Base-by-base conservation (phyloP, 2,797 vertebrate genomes). In the Rhabdophis nuchalis region DNA sequence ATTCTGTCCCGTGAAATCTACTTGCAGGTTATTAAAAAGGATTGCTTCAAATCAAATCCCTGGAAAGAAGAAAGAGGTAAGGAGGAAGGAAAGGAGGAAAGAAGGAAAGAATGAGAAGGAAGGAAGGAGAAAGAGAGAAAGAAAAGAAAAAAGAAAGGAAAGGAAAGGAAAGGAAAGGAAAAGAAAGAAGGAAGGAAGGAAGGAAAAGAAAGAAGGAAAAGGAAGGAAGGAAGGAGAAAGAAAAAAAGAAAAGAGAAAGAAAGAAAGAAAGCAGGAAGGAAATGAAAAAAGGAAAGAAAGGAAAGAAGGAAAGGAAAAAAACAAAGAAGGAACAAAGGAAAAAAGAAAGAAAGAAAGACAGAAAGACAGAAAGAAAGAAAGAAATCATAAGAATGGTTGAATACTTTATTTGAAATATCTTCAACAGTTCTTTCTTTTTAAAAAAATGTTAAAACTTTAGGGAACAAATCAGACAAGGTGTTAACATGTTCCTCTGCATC, bases 251-350 rank as follows among this genome's bases (percentile, higher is more conserved):
- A 27, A 3, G 29, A 29, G 23, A 9, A 61, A 12, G 1, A 4
- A 29, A 5, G 0, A 2, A 29, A 3, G 7, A 0, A 11, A 11
- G 3, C n/a, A 25, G 2, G 27, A 29, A 8, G 25, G 4, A 29
- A 5, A 57, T 0, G 1, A 1, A 57, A 6, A 6, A 5, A 57
- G 1, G 5, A 18, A 57, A 7, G 6, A 4, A 6, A 16, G 6
- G n/a, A 5, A 6, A 14, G 12, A 14, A 2, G 16, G 61, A 16
- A 6, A 6, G 61, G 2, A 0, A 32, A 5, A 2, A 5, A 5
- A 2, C 4, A 12, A 2, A 5, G n/a, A n/a, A 5, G 10, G 16
- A 68, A 1, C 4, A 14, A 6, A 2, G 29, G 5, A n/a, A 29
- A 11, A 13, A 64, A 13, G 60, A n/a, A 64, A 13, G 60, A n/a